A percentile compares a stretch with the other conserved stretches of the same genome.
These are phyloP conservation scores for Perodicticus potto DNA, from an alignment of 2,797 vertebrate species.

Conservation along the genomic window DNA sequence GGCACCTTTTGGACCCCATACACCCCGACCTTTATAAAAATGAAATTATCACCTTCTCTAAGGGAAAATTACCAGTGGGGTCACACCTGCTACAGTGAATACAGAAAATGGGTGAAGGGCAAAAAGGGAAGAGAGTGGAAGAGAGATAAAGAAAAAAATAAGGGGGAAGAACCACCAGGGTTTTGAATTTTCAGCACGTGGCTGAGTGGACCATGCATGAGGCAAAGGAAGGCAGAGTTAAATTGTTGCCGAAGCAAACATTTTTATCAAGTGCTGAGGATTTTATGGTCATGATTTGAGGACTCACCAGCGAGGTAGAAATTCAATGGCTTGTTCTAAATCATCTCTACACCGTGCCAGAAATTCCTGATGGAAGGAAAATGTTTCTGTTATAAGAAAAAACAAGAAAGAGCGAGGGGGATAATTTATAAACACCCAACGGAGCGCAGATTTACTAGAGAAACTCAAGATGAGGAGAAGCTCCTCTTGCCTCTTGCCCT, in stretches of 20 bases:
- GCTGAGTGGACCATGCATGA: neutral
- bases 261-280: slow-evolving; percentile 82
- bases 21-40: slow-evolving; percentile 52
- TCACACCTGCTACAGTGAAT: neutral
- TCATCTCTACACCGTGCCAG: slow-evolving; percentile 81
- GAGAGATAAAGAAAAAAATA: neutral
- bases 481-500: slow-evolving; percentile 46
- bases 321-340: slow-evolving; percentile 86
- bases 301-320: slow-evolving; percentile 80
- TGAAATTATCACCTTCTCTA: slow-evolving; percentile 15
- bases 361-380: slow-evolving; percentile 87
- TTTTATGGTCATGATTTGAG: slow-evolving; percentile 83
- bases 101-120: neutral
- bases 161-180: neutral
- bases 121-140: neutral
- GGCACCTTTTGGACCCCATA: neutral
- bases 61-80: neutral
- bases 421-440: slow-evolving; percentile 89
- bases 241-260: slow-evolving; percentile 63
- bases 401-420: slow-evolving; percentile 77
- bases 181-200: neutral
- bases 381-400: slow-evolving; percentile 86
- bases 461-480: slow-evolving; percentile 73
- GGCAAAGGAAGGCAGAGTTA: slow-evolving; percentile 47
- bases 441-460: slow-evolving; percentile 87